Conservation (phyloP, 2,113 vertebrate genomes). For the Protobothrops flavoviridis region DNA sequence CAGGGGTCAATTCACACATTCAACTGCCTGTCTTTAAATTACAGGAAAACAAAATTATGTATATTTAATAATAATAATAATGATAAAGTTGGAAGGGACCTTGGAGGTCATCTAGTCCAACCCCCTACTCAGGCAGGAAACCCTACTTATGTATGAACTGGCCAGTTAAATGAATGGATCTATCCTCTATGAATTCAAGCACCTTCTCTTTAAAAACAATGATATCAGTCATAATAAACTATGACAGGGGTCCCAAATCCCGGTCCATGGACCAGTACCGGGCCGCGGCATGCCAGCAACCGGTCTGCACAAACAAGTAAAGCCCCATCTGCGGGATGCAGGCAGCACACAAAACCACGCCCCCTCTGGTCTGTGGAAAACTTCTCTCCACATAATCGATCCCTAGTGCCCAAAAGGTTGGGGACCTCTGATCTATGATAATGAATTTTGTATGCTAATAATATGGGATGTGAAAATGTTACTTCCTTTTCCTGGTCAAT, state of each 20-base stretch:
- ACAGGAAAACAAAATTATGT: neutral
- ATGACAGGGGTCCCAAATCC: no score
- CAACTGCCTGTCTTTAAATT: neutral
- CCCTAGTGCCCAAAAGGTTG: no score
- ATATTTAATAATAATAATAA: neutral
- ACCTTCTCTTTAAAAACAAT: neutral
- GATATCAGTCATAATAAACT: neutral
- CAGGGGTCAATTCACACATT: neutral
- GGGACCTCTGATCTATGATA: neutral
- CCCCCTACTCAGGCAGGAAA: no score
- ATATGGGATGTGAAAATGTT: neutral
- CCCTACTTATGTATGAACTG: neutral
- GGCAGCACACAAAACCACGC: no score
- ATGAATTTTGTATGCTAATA: neutral
- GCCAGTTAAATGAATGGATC: neutral
- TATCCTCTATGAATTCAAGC: neutral
- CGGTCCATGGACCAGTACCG: no score
- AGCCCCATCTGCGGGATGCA: no score
- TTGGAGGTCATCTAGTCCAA: no score
- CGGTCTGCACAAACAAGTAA: no score
- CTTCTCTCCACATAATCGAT: no score
- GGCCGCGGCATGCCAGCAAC: no score
- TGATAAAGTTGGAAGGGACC: no score
- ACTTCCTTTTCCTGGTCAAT: neutral
- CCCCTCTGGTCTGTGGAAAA: no score